Evolutionary conservation across 2,888 invertebrate species (phyloP), one percentile per base, ranked within the genome.

Genomic region (Cantharis nigra): DNA sequence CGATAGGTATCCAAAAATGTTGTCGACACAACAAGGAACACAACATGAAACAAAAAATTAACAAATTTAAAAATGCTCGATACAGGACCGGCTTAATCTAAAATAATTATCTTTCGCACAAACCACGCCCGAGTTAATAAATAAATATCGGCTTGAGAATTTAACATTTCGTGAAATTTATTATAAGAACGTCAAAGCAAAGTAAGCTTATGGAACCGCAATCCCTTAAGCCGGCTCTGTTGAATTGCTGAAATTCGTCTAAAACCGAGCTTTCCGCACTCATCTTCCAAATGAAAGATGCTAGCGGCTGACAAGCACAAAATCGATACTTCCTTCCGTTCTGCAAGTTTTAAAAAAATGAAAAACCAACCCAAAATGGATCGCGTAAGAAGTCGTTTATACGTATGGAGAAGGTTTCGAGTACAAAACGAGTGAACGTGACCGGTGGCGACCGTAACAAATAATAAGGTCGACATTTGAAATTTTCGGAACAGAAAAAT

Each of bases 41-140:
- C 82, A 83, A 85, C 85, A 91, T 90, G 90, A 89, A 89, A 91
- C 89, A 90, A 85, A 84, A 20, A 84, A 83, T 85, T 84, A 85
- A 83, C 82, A 84, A 85, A 85, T 84, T 84, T 84, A 85, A 85
- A 84, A 67, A 5, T n/a, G 2, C 13, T n/a, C 10, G 4, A 13
- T 2, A n/a, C 49, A 49, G 49, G 49, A n/a, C 49, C 49, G 49
- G 28, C 33, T n/a, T n/a, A 49, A 33, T 33, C 4, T 33, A 13
- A 33, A 33, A 3, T 13, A 33, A 20, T 13, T 13, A 13, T 33
- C 33, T 33, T 33, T 9, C 11, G 33, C 30, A 1, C 4, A 3
- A 1, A 33, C 13, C 49, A 9, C n/a, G 49, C n/a, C 13, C 3
- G n/a, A 49, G 49, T 49, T 49, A 49, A 49, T n/a, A n/a, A n/a